Evolutionary conservation across 2,888 invertebrate species (phyloP).

Genomic region (Magallana nippona): DNA sequence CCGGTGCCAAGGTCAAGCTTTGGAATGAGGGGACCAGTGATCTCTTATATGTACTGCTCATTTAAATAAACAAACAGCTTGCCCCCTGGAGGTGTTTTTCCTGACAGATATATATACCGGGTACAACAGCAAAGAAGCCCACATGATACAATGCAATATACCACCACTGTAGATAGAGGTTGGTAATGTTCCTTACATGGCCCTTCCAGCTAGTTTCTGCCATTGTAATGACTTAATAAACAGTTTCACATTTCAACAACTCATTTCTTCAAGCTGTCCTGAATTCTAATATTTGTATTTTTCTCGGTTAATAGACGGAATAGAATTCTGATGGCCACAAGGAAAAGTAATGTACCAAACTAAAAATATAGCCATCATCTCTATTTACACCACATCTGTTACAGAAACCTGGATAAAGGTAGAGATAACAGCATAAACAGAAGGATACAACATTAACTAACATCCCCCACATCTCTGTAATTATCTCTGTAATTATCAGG

Average conservation of each 20-base stretch:
- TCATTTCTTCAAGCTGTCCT: not conserved
- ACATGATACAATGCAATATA: not conserved
- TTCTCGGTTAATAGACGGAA: conserved; percentile 26
- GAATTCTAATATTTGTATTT: conserved; percentile 1
- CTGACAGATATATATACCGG: too few relatives aligned
- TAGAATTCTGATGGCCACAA: conserved; percentile 11
- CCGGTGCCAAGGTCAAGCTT: too few relatives aligned
- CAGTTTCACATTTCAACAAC: conserved; percentile 30
- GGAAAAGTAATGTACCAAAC: not conserved
- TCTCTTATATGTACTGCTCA: too few relatives aligned
- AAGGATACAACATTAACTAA: too few relatives aligned
- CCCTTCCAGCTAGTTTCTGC: not conserved
- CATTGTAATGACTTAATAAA: conserved; percentile 4
- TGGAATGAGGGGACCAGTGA: too few relatives aligned
- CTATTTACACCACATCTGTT: not conserved
- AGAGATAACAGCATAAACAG: not conserved
- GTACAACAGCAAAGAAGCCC: too few relatives aligned
- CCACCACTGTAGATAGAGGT: not conserved
- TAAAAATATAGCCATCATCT: not conserved
- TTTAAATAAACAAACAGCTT: too few relatives aligned
- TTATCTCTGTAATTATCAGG: too few relatives aligned
- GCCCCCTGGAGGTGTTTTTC: too few relatives aligned
- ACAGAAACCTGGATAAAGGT: not conserved
- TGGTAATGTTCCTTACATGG: not conserved
- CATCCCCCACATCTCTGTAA: too few relatives aligned